Evolutionary conservation across 2,888 invertebrate species (phyloP), one percentile per base, ranked within the genome.

Genomic region (Macrosoma leucophasiata): DNA sequence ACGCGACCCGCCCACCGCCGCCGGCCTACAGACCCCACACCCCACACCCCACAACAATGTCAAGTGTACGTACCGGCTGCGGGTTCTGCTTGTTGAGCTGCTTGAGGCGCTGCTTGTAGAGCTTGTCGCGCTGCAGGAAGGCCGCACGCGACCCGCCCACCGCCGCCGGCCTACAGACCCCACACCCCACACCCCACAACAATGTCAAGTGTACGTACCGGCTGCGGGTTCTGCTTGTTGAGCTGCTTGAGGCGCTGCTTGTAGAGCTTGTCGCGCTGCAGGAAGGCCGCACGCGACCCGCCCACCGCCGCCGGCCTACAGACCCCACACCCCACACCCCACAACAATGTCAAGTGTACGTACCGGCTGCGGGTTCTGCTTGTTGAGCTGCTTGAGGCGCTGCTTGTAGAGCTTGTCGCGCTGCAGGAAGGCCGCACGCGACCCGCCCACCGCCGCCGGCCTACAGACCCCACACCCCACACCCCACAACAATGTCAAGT

Each of bases 331-430:
- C n/a, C n/a, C n/a, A n/a, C n/a, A n/a, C n/a, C n/a, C n/a, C n/a
- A n/a, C n/a, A n/a, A n/a, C n/a, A n/a, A n/a, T n/a, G n/a, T n/a
- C n/a, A n/a, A n/a, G n/a, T n/a, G n/a, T n/a, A n/a, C n/a, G n/a
- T n/a, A 85, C 84, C 24, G 84, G 82, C 17, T 78, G 77, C 11
- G 77, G 72, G 10, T 76, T 64, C 13, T 73, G 75, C 42, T 85
- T 85, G 43, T 67, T 62, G 41, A 84, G 59, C 54, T 78, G 79
- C 40, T 84, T 84, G 19, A 77, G 52, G 1, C 79, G 55, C 52
- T 84, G 84, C 53, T 84, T 85, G 68, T 84, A 85, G 17, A 73
- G 48, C 43, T 84, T 84, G 61, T 85, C 84, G 0, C 81, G 63
- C 35, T 84, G 84, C 9, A 85, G 62, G 60, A 85, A 85, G 0